A percentile compares a stretch with the other conserved stretches of the same genome.
Conservation (phyloP, 2,888 invertebrate species). For the Drosophila rellima region DNA sequence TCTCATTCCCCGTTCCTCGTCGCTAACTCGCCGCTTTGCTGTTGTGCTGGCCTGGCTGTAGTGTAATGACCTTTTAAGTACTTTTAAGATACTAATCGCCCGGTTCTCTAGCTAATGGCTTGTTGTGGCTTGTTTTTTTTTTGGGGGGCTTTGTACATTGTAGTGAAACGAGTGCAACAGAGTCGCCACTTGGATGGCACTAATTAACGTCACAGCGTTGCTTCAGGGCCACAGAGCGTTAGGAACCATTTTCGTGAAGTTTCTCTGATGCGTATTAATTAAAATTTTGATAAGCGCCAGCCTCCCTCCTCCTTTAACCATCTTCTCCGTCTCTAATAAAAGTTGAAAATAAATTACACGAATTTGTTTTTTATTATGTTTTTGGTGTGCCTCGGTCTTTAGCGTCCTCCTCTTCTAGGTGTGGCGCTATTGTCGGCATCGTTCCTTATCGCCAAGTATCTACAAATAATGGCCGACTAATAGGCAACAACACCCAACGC, state of each 20-base stretch:
- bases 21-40: conserved; percentile 1
- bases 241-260: conserved; percentile 72
- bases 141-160: conserved; percentile 28
- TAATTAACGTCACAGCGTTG: conserved; percentile 72
- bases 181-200: conserved; percentile 77
- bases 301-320: conserved; percentile 3
- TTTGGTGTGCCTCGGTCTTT: conserved; percentile 28
- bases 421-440: conserved; percentile 68
- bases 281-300: conserved; percentile 78
- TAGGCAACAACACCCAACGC: conserved; percentile 56
- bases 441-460: conserved; percentile 74
- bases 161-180: conserved; percentile 66
- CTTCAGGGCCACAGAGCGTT: conserved; percentile 64
- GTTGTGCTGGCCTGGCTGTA: conserved; percentile 36
- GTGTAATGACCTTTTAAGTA: conserved; percentile 82
- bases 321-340: conserved; percentile 58
- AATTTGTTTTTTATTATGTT: conserved; percentile 59
- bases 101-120: conserved; percentile 73
- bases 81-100: conserved; percentile 80
- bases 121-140: conserved; percentile 73
- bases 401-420: conserved; percentile 53
- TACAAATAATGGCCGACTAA: conserved; percentile 79
- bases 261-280: conserved; percentile 80
- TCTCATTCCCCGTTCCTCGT: conserved; percentile 6
- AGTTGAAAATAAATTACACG: conserved; percentile 77